phyloP scores from a whole-genome alignment of 2,888 invertebrate species.

The Bellardia bayeri region DNA sequence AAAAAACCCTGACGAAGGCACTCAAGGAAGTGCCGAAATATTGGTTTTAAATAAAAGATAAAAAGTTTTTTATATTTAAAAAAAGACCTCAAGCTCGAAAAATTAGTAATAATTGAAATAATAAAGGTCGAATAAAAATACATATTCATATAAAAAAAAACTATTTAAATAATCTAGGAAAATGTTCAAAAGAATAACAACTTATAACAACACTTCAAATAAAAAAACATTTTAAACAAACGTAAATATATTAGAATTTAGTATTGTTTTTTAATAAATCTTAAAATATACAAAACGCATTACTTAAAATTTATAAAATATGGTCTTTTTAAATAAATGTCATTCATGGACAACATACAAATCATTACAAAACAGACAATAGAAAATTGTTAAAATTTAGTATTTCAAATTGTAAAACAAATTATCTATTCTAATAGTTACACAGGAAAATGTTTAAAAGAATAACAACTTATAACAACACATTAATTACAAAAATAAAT shows the following conservation, averaged over 20 bases:
- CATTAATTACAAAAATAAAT: slow-evolving; percentile 27
- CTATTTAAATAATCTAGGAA: not conserved
- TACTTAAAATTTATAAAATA: slow-evolving; percentile 38
- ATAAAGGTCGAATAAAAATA: no score
- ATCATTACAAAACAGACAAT: slow-evolving; percentile 25
- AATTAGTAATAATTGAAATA: no score
- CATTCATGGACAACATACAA: no score
- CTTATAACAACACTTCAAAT: slow-evolving; percentile 38
- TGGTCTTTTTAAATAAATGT: slow-evolving; percentile 12
- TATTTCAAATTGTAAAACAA: slow-evolving; percentile 17
- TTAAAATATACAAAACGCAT: slow-evolving; percentile 44
- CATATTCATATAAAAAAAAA: no score
- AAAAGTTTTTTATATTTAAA: no score
- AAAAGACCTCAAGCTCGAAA: no score
- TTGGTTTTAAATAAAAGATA: no score
- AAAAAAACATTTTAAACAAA: slow-evolving; percentile 32
- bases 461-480: slow-evolving; percentile 39
- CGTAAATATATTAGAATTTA: slow-evolving; percentile 42
- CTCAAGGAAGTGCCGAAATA: no score
- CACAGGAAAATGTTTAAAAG: slow-evolving; percentile 8
- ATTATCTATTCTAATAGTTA: not conserved
- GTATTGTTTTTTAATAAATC: slow-evolving; percentile 34
- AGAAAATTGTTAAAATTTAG: slow-evolving; percentile 37
- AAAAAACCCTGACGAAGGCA: no score
- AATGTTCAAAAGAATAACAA: slow-evolving; percentile 30